Evolutionary conservation across 1,140 invertebrate species (phyloP), one percentile per base, ranked within the genome.

Genomic region (Hormaphis cornu): DNA sequence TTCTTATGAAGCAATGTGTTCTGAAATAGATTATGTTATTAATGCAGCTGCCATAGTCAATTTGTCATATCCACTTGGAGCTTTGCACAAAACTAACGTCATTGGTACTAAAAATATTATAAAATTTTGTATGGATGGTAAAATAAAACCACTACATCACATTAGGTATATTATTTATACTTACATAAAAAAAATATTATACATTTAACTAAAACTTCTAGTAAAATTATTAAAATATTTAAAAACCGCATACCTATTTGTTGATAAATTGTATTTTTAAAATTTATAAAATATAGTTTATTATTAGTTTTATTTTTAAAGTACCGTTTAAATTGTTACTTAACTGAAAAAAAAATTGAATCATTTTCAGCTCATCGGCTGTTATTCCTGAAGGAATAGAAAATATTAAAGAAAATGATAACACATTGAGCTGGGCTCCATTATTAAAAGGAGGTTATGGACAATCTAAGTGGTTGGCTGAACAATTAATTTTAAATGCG

Each of bases 41-140:
- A 82, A 83, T 74, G 78, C 81, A 24, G 82, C 81, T 16, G 82
- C 82, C 26, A 74, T 76, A 53, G 82, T 83, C 26, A 83, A 83
- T 73, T 73, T 83, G 10, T 78, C 80, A 26, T 81, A 82, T 70
- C 81, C 81, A 9, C 83, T 81, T 69, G 33, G 72, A 76, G 81
- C 82, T 18, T 72, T 83, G 14, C 77, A 80, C 70, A 78, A 77
- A 24, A 73, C 79, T 26, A 83, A 83, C 74, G 82, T 83, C 0
- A 72, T 79, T 16, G 81, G 81, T 9, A 83, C 82, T 6, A 71
- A 77, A 30, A 82, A 83, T 75, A 74, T 83, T 16, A 73, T 83
- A 22, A 70, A 77, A 48, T 83, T 83, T 76, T 80, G 81, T 33
- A 75, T 76, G 7, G 76, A 77, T n/a, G 76, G 76, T 46, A 83